Evolutionary conservation across 2,113 vertebrate species (phyloP), one percentile per base, ranked within the genome.

Genomic region (Halichoeres trimaculatus): DNA sequence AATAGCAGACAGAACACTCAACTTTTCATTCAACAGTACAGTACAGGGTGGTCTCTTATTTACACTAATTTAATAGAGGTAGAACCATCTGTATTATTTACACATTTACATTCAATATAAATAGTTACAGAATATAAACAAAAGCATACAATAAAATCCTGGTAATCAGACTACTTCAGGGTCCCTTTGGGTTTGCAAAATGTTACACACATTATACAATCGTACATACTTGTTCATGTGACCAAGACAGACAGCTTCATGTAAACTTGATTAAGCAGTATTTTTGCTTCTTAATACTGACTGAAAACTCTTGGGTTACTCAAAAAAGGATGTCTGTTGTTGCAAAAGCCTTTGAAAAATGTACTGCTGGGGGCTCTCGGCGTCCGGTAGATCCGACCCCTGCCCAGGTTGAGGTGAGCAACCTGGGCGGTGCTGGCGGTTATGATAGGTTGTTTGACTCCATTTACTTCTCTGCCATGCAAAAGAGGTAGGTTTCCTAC

Each of bases 21-120:
- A 58, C 24, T 10, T 62, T 3, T 50, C 53, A 65, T 52, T 55
- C 41, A 56, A 73, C n/a, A 16, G 26, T 62, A 24, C 41, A 1
- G 20, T 30, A 30, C 30, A 30, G 30, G 35, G 43, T 57, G 24
- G 8, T 74, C 64, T 72, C 41, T 84, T 79, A 78, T 86, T 88
- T 78, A 82, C 62, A 84, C 47, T 61, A 67, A 43, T 65, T 41
- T 40, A 10, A 74, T 57, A 65, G 41, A 84, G 61, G 43, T 78
- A 78, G 65, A 82, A 64, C 43, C 13, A 78, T 62, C 66, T 85
- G 56, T 69, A 52, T 67, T 70, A 87, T 90, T 65, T 91, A 91
- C 87, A 92, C 65, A 92, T 88, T 41, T 80, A 89, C 74, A 88
- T 64, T 43, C 26, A 81, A 86, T 79, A 84, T 80, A 79, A 66